These are phyloP conservation scores for Sturnira hondurensis DNA, from an alignment of 2,113 vertebrate genomes.

Conservation along the genomic window DNA sequence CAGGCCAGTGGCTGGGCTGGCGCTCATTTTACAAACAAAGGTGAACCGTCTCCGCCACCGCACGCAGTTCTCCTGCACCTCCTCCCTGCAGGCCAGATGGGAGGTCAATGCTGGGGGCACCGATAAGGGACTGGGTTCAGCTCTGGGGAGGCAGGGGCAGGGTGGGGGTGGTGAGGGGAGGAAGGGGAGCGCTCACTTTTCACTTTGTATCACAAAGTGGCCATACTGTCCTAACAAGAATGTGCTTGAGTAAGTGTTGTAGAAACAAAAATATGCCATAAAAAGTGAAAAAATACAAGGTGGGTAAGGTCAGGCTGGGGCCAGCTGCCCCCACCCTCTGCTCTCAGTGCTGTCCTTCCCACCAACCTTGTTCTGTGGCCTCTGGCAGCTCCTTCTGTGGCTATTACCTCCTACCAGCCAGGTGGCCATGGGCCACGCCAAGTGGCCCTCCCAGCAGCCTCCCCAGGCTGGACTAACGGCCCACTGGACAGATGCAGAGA, in stretches of 20 bases:
- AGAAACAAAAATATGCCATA: not conserved
- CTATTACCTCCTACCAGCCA: not conserved
- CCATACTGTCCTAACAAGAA: not conserved
- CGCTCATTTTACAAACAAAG: conserved; percentile 98
- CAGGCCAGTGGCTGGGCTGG: conserved; percentile 94
- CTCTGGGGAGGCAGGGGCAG: not conserved
- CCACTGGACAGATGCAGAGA: not conserved
- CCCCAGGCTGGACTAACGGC: not conserved
- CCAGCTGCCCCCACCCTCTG: not conserved
- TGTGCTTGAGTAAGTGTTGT: not conserved
- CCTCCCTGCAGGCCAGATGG: conserved; percentile 81
- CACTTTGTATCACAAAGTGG: not conserved
- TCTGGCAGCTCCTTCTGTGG: not conserved
- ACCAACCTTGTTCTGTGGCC: not conserved
- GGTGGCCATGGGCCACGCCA: not conserved
- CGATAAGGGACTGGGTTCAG: not conserved
- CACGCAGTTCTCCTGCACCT: conserved; percentile 96
- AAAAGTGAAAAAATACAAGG: not conserved
- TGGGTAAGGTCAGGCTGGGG: not conserved
- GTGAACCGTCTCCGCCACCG: conserved; percentile 95
- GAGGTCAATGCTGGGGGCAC: not conserved
- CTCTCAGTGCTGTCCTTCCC: not conserved
- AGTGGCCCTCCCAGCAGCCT: not conserved
- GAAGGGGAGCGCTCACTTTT: not conserved
- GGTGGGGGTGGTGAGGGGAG: not conserved